phyloP scores from a whole-genome alignment of 2,797 vertebrate genomes.

The Poeciliopsis presidionis region DNA sequence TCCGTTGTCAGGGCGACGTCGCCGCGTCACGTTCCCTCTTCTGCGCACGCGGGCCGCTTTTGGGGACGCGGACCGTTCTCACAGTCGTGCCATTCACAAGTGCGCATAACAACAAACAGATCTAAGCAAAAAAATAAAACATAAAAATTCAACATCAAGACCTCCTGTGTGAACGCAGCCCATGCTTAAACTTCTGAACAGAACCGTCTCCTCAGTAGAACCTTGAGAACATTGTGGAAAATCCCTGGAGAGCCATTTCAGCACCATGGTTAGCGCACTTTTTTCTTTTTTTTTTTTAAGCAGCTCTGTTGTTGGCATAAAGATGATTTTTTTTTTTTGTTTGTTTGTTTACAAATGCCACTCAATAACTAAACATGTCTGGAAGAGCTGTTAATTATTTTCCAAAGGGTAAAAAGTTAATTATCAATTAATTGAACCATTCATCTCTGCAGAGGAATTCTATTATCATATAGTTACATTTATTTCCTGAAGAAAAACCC shows the following conservation, averaged over 20 bases:
- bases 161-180: too few species aligned
- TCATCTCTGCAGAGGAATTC: not conserved
- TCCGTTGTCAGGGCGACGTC: too few species aligned
- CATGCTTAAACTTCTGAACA: not conserved
- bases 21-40: too few species aligned
- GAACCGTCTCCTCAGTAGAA: conserved; percentile 49
- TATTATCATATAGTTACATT: not conserved
- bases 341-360: conserved; percentile 46
- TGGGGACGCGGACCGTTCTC: too few species aligned
- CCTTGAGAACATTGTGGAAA: conserved; percentile 36
- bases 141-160: too few species aligned
- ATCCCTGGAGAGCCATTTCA: conserved; percentile 56
- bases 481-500: not conserved
- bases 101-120: too few species aligned
- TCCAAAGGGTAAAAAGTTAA: not conserved
- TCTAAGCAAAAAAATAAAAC: too few species aligned
- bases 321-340: not conserved
- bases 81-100: too few species aligned
- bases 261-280: conserved; percentile 21
- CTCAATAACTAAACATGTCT: conserved; percentile 14
- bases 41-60: too few species aligned
- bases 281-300: not conserved
- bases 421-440: not conserved
- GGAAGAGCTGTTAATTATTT: not conserved
- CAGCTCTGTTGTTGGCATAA: not conserved